Evolutionary conservation across 2,797 vertebrate genomes (phyloP), one percentile per base, ranked within the genome.

Genomic region (Masticophis lateralis): DNA sequence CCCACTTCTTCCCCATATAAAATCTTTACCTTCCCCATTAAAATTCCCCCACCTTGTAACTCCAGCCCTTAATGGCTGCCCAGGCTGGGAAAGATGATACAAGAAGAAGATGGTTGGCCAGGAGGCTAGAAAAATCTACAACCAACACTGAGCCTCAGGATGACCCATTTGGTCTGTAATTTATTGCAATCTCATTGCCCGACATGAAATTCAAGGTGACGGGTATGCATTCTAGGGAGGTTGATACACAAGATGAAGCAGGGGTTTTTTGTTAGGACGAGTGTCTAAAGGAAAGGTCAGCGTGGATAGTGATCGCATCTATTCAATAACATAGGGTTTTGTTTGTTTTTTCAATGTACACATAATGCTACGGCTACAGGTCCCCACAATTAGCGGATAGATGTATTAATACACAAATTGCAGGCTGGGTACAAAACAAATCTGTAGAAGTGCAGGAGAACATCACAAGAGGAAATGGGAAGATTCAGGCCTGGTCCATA

Each of bases 171-270:
- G 87, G 47, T 91, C 28, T 11, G 79, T 60, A 59, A 59, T 88
- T 95, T 94, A 94, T 93, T 94, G 93, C 92, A 91, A 63, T 83
- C 69, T 94, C 93, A 90, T 93, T 86, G 94, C 91, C 22, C 87
- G 90, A 94, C 91, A 91, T 25, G 43, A 74, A n/a, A 25, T 89
- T 87, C 25, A 63, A 55, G 92, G 93, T 83, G 55, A 27, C 28
- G 55, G 57, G 20, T 47, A 66, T 14, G 60, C 95, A 93, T 88
- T 94, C 47, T 56, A 92, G 86, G 66, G n/a, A 92, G 43, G 20
- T 22, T 0, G 0, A 87, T 90, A 92, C 93, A 91, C 88, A 51
- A 25, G 59, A n/a, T 10, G 55, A 89, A 91, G 86, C 43, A 69
- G 90, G 94, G 95, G 55, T 12, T 5, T 63, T 28, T 61, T 63